Evolutionary conservation across 2,113 vertebrate species (phyloP), one percentile per base, ranked within the genome.

Genomic region (Coptodon rendalli): DNA sequence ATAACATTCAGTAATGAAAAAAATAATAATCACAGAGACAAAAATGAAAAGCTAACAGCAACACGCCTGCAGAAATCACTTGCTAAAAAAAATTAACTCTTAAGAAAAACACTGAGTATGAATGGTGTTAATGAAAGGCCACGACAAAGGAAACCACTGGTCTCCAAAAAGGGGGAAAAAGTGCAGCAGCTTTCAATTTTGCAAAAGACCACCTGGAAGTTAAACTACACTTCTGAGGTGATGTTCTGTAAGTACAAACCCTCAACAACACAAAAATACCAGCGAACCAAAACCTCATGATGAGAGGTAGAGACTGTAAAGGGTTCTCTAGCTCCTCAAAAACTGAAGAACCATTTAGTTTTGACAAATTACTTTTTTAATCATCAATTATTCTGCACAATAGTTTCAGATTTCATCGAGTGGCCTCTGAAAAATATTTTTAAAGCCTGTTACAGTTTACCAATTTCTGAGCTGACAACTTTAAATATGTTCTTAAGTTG

Each of bases 81-180:
- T 6, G 43, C 4, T 78, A 11, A 76, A 76, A 76, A 31, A 19
- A 78, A 78, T 19, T 52, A 4, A 13, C 73, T 52, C 24, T 31
- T 78, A 50, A 78, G 73, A 52, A 78, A 31, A 78, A 78, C 45
- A 78, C 10, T 34, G 73, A 52, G 27, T 52, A n/a, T 29, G 13
- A 78, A 52, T 78, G 45, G 43, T 52, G 73, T 52, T 78, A 78
- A 78, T 31, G 43, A 78, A 31, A 78, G 73, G 27, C 52, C 45
- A 52, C 73, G 45, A 52, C 73, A 78, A n/a, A 52, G 27, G 45
- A 78, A 78, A 78, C 73, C 73, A 1, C 27, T 31, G 27, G 45
- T 34, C 73, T 78, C 45, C 27, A 13, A 31, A 78, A 78, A 78
- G 45, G 71, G 16, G 24, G 7, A 0, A 0, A 2, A 50, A 78